Base-by-base conservation (phyloP, 1,140 invertebrate species). In the Meloidogyne floridensis region DNA sequence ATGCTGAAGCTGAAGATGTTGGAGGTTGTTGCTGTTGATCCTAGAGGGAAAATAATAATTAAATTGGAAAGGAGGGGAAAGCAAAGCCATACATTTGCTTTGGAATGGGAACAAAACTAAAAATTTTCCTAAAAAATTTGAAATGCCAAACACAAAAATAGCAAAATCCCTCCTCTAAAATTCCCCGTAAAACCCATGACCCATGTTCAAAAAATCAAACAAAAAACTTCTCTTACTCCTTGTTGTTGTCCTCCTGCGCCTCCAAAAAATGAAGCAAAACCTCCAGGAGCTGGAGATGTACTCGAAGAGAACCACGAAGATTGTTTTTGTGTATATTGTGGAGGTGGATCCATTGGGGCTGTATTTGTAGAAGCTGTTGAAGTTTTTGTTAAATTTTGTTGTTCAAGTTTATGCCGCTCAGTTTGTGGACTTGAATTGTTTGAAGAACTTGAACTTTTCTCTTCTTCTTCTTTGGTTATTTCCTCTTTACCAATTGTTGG, bases 1-100 rank as follows among this genome's bases (percentile, higher is more conserved):
- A 56, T 4, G 77, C 77, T 53, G 53, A 32, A 6, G 77, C 77
- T 69, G 77, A 32, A 72, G 15, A 69, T 6, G 77, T 32, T 42
- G 76, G 5, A 18, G 20, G 77, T 20, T 54, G 77, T 5, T 20
- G 65, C 9, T 32, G 47, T 42, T 32, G 77, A 13, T n/a, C 47
- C 54, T 51, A 42, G 4, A 71, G 8, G 20, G 2, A 70, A 69
- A 18, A 54, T 47, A 32, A 32, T 32, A 32, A 32, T 32, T 32
- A 32, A 32, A 32, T 32, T 32, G 32, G 32, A 32, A 32, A 32
- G 32, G 32, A 32, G 32, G 32, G 32, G 32, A 2, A 32, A 32
- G 32, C 1, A 32, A 32, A 32, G 32, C 32, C 32, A 32, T 32
- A 32, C 32, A 32, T 32, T 32, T 32, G 32, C 32, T 32, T 32